These are phyloP conservation scores for Aromia moschata DNA, from an alignment of 2,888 invertebrate species.

Conservation along the genomic window DNA sequence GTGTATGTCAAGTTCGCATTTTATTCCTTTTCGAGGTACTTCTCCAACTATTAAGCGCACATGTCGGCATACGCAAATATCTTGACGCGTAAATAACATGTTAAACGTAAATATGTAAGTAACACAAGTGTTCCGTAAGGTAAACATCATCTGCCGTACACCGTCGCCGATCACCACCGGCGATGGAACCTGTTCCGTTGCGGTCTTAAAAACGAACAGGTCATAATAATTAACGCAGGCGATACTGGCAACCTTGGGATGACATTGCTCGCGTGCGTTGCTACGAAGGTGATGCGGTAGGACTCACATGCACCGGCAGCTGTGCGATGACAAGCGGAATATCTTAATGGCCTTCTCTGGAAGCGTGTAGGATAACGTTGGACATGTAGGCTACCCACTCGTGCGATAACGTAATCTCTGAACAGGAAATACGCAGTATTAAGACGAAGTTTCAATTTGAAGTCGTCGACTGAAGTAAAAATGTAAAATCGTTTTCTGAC, in stretches of 20 bases:
- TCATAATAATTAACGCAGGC: conserved; percentile 8
- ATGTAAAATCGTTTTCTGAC: no score
- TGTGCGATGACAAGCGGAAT: conserved; percentile 11
- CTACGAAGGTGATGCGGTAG: not conserved
- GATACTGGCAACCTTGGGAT: conserved; percentile 32
- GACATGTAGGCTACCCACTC: not conserved
- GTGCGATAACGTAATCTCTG: no score
- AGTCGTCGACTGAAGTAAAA: no score
- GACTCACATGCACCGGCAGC: conserved; percentile 9
- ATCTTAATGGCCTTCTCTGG: conserved; percentile 14
- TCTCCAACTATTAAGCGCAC: no score
- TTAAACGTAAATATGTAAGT: no score
- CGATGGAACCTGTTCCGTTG: conserved; percentile 14
- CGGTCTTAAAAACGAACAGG: conserved; percentile 2
- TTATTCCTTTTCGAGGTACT: no score
- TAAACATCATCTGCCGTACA: not conserved
- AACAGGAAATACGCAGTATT: no score
- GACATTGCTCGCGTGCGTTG: conserved; percentile 28
- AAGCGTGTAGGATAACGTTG: conserved; percentile 1
- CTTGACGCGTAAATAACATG: no score
- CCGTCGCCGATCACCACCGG: conserved; percentile 1
- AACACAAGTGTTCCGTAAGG: not conserved
- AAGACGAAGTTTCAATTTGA: no score
- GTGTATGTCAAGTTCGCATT: no score
- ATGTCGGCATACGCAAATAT: no score